Evolutionary conservation across 35 echinoderm and acorn worm genomes (phyloP), one percentile per base, ranked within the genome.

Genomic region (Heliocidaris tuberculata): DNA sequence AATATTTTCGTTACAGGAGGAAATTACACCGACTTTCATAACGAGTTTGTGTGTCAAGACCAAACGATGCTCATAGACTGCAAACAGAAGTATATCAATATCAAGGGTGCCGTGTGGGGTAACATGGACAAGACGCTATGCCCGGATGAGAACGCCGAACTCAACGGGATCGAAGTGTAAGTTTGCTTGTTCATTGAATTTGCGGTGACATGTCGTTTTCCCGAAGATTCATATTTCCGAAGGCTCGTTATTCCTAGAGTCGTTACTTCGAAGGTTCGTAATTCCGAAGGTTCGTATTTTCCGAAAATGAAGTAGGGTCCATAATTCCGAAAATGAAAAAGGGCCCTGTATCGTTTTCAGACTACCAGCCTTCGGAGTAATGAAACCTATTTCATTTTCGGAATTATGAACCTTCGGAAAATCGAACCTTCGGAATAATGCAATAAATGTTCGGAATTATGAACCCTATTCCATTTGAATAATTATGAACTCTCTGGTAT

Each of bases 11-110:
- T 56, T 10, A 56, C 52, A 13, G 52, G 15, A 56, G 10, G 2
- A 56, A 11, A 13, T 56, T 12, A 56, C 52, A 15, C 8, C 52
- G 7, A 56, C 52, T 56, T 9, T 13, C 52, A 56, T 56, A 56
- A 15, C 15, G 52, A 56, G 52, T 56, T 11, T 59, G 50, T 59
- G 48, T 93, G 91, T 59, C 48, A 93, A 13, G 91, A 59, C 27
- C 29, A 49, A 30, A 93, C 50, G n/a, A 52, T 93, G n/a, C 10
- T 59, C 12, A 93, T 93, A 29, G 91, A 93, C 50, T 93, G 91
- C 50, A 19, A 93, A 93, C 24, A 13, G 50, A 49, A 48, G 21
- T 93, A 93, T 13, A 93, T 93, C 29, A 93, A 93, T 13, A 59
- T 93, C 6, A 13, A 50, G 6, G 91, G 91, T 27, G 91, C 91